Conservation (phyloP, 2,113 vertebrate species). For the Podarcis muralis region DNA sequence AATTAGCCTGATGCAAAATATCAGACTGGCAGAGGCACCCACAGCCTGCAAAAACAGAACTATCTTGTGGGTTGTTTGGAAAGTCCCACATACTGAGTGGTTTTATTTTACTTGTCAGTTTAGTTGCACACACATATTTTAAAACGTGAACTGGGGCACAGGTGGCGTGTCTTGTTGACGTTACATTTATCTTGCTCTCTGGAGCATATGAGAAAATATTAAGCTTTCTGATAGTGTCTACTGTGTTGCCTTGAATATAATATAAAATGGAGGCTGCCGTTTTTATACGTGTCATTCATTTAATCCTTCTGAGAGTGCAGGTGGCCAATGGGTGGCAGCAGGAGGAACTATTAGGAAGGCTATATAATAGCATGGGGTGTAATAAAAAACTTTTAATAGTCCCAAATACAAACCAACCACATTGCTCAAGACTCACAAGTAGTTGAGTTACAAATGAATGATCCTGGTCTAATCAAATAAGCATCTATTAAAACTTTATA, state of each 20-base stretch:
- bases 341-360: constrained; percentile 56
- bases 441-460: constrained; percentile 38
- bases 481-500: constrained; percentile 42
- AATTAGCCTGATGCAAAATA: constrained; percentile 49
- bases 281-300: constrained; percentile 56
- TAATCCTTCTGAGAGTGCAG: constrained; percentile 64
- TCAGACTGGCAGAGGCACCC: constrained; percentile 39
- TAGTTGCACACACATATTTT: constrained; percentile 61
- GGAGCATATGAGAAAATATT: constrained; percentile 57
- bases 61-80: constrained; percentile 49
- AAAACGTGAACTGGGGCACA: constrained; percentile 62
- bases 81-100: constrained; percentile 62
- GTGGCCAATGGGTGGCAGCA: constrained; percentile 39
- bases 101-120: constrained; percentile 58
- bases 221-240: constrained; percentile 48
- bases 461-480: constrained; percentile 35
- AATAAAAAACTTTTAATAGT: constrained; percentile 58
- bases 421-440: constrained; percentile 52
- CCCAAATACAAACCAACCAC: constrained; percentile 52
- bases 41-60: constrained; percentile 53
- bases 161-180: constrained; percentile 66
- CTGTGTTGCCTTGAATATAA: constrained; percentile 53
- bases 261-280: constrained; percentile 60
- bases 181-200: constrained; percentile 67
- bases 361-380: constrained; percentile 29